A percentile compares a stretch with the other conserved stretches of the same genome.
These are phyloP conservation scores for Denticeps clupeoides DNA, from an alignment of 2,797 vertebrate species.

Conservation along the genomic window DNA sequence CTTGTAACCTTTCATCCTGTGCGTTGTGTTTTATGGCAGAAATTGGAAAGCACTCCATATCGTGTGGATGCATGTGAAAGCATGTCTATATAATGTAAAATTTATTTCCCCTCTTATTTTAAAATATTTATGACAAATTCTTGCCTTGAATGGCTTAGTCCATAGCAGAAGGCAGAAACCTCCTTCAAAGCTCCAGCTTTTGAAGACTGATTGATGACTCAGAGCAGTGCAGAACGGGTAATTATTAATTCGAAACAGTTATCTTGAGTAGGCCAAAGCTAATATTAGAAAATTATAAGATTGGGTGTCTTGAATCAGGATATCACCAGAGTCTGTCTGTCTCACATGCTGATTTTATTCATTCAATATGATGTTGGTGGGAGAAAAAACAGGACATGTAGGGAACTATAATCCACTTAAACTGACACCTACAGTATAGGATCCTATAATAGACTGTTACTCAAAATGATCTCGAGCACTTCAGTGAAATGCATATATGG, in stretches of 20 bases:
- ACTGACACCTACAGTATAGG: too few species aligned
- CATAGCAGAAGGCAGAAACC: background rate
- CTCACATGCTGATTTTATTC: conserved; percentile 2
- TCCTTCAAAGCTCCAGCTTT: background rate
- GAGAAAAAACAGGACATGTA: too few species aligned
- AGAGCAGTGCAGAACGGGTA: background rate
- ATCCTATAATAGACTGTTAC: too few species aligned
- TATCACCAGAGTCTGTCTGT: background rate
- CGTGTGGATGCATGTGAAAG: too few species aligned
- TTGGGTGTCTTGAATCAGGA: background rate
- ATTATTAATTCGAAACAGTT: background rate
- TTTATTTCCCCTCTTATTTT: background rate
- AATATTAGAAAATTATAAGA: background rate
- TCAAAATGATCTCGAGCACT: too few species aligned
- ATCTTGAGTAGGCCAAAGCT: background rate
- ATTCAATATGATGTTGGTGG: too few species aligned
- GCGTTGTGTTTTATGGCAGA: too few species aligned
- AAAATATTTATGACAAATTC: background rate
- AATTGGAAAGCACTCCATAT: too few species aligned
- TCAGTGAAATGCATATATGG: too few species aligned
- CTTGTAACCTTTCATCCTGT: too few species aligned
- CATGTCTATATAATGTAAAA: background rate
- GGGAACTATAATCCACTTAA: too few species aligned
- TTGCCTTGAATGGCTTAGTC: background rate
- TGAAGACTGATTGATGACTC: conserved; percentile 4